Evolutionary conservation across 2,888 invertebrate species (phyloP).

Genomic region (Drosophila meridionalis): DNA sequence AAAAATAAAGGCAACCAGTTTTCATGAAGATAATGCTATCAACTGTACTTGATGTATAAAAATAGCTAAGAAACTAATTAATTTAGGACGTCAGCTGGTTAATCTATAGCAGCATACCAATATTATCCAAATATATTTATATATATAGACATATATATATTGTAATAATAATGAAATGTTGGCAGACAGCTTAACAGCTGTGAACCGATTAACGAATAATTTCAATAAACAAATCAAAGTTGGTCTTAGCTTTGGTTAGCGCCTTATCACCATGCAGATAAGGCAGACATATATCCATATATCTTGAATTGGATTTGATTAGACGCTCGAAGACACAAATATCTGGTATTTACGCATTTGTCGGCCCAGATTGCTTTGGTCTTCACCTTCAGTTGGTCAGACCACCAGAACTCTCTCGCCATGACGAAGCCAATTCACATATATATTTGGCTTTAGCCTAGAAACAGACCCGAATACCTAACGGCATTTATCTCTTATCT

Average conservation of each 20-base stretch:
- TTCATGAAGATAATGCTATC: conserved; percentile 5
- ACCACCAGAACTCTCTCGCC: conserved; percentile 22
- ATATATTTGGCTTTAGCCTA: conserved; percentile 5
- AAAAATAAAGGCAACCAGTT: background rate
- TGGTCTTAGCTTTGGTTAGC: conserved; percentile 21
- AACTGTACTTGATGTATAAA: background rate
- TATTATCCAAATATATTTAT: background rate
- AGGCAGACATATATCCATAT: background rate
- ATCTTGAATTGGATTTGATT: conserved; percentile 20
- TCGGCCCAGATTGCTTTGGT: conserved; percentile 46
- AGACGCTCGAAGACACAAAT: conserved; percentile 18
- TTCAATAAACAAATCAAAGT: conserved; percentile 24
- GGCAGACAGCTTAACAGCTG: conserved; percentile 3
- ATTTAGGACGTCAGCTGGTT: conserved; percentile 1
- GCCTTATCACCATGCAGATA: conserved; percentile 5
- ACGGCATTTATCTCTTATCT: conserved; percentile 19
- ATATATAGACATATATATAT: conserved; percentile 1
- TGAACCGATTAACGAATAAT: conserved; percentile 21
- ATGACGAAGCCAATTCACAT: conserved; percentile 29
- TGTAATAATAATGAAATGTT: conserved; percentile 25
- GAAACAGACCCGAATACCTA: conserved; percentile 14
- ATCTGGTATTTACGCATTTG: conserved; percentile 22
- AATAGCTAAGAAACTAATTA: conserved; percentile 25
- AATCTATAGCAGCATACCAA: background rate
- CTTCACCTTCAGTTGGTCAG: conserved; percentile 56